Conservation (phyloP, 2,797 vertebrate species). For the Tokudaia muenninki region DNA sequence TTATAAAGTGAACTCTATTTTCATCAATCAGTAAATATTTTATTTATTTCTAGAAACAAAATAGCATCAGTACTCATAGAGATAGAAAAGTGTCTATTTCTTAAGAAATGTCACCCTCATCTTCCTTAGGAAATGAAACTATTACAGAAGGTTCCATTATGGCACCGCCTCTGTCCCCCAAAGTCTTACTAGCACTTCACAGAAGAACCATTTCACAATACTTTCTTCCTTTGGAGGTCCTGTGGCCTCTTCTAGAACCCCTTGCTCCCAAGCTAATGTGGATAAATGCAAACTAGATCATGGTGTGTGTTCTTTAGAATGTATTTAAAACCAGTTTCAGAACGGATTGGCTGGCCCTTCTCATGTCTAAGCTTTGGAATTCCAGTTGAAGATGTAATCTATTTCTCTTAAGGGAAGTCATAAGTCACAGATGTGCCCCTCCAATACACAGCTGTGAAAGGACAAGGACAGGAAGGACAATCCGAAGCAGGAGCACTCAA, state of each 20-base stretch:
- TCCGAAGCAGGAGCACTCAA: constrained; percentile 7
- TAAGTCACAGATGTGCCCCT: background rate
- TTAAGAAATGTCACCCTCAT: constrained; percentile 25
- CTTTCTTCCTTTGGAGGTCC: constrained; percentile 26
- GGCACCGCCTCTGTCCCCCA: constrained; percentile 14
- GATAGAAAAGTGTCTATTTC: constrained; percentile 46
- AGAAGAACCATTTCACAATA: constrained; percentile 18
- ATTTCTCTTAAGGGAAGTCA: constrained; percentile 37
- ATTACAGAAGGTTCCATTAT: constrained; percentile 21
- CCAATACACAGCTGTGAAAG: background rate
- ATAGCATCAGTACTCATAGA: constrained; percentile 18
- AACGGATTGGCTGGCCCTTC: background rate
- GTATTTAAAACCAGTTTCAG: constrained; percentile 52
- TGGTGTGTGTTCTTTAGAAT: constrained; percentile 42
- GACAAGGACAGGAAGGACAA: background rate
- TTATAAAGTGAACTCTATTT: constrained; percentile 26
- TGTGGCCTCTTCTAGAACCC: constrained; percentile 18
- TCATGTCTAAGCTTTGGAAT: background rate
- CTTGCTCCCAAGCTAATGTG: background rate
- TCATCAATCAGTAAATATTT: background rate
- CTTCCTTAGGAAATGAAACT: constrained; percentile 59
- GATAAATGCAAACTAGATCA: constrained; percentile 43
- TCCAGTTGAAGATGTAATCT: constrained; percentile 9
- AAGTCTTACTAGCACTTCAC: constrained; percentile 44
- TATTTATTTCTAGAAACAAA: constrained; percentile 31